Evolutionary conservation across 2,888 invertebrate species (phyloP), one percentile per base, ranked within the genome.

Genomic region (Dicyrtoma fusca): DNA sequence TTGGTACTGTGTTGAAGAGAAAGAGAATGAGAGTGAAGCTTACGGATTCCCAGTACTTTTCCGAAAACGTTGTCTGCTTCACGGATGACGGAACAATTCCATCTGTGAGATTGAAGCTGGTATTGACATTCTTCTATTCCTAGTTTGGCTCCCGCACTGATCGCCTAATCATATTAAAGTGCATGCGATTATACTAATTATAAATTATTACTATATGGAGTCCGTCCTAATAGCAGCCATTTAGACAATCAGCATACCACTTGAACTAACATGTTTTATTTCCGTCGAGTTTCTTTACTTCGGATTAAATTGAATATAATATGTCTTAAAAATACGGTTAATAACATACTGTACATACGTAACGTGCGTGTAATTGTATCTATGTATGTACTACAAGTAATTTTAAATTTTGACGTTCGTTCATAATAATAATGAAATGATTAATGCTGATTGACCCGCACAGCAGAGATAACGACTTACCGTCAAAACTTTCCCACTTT

Each of bases 121-220:
- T 91, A 88, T 85, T 95, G 93, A 83, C 95, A 95, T 84, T 95
- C 95, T 80, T 92, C 92, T 72, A 95, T 90, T 3, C 92, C 93
- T 83, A 94, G 88, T 83, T 88, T 87, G 10, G 95, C 94, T 17
- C 94, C 95, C 21, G 88, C 87, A 74, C 91, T 89, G 71, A 94
- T 86, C 69, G 92, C 89, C 92, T 92, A 87, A 13, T 87, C 87
- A 69, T 79, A 82, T 45, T 70, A 70, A 63, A 71, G 47, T 23
- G 45, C 62, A 51, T 19, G 47, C 34, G 8, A 34, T 3, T 34
- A 34, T 34, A 34, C 3, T 34, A 34, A 34, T 34, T 34, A 34
- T n/a, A n/a, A 42, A 34, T 73, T 2, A 44, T 45, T 21, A 11
- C 25, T 21, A 11, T 49, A 19, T n/a, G 19, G n/a, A 49, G n/a